phyloP scores from a whole-genome alignment of 2,113 vertebrate genomes.

The Glareola pratincola region DNA sequence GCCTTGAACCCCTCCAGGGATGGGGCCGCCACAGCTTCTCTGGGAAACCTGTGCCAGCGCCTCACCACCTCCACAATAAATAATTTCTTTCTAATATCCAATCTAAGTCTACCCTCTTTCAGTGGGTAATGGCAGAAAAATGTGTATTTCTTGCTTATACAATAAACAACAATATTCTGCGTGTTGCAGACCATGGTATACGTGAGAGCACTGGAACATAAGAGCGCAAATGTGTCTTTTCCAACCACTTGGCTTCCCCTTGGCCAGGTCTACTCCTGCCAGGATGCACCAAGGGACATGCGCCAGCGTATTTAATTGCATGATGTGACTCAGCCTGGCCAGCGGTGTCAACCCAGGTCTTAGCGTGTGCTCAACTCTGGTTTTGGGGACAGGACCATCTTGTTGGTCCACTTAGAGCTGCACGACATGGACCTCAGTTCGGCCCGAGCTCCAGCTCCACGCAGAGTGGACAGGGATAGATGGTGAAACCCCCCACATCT shows the following conservation, averaged over 20 bases:
- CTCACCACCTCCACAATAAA: background rate
- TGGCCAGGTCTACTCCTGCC: background rate
- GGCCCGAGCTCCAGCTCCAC: accelerated
- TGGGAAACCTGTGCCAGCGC: background rate
- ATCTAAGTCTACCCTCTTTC: background rate
- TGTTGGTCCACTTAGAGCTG: background rate
- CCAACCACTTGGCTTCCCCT: background rate
- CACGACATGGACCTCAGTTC: background rate
- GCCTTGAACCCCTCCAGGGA: background rate
- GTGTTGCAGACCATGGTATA: accelerated
- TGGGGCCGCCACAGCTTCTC: background rate
- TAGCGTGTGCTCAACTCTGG: accelerated
- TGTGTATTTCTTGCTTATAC: background rate
- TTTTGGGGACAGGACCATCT: background rate
- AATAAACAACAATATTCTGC: background rate
- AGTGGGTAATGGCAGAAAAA: background rate
- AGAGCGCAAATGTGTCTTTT: background rate
- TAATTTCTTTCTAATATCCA: background rate
- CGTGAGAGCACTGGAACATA: background rate
- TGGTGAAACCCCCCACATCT: background rate
- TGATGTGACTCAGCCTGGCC: accelerated
- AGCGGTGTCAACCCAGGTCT: background rate
- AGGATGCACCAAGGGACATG: accelerated
- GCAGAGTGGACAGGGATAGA: accelerated
- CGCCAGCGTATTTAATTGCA: background rate